These are phyloP conservation scores for Ophiodon elongatus DNA, from an alignment of 2,113 vertebrate species.

Conservation along the genomic window DNA sequence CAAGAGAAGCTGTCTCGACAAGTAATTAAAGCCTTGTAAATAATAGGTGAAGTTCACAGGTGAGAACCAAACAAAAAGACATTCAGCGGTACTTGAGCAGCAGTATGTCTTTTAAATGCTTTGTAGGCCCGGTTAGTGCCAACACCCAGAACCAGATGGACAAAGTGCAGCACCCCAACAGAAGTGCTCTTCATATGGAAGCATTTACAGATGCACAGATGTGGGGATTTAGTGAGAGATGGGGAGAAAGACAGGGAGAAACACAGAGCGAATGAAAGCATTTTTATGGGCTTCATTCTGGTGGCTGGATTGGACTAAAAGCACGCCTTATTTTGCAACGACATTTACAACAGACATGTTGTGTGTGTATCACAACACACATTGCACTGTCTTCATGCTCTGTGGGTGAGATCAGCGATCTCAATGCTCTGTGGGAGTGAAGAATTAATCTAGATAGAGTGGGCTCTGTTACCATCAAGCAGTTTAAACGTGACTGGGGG, in stretches of 20 bases:
- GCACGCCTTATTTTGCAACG: slow-evolving; percentile 19
- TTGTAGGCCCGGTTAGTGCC: slow-evolving; percentile 13
- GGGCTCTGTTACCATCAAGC: slow-evolving; percentile 31
- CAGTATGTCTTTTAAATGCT: not conserved
- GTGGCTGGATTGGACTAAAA: not conserved
- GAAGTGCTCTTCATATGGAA: slow-evolving; percentile 74
- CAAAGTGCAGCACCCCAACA: slow-evolving; percentile 42
- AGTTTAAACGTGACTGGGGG: slow-evolving; percentile 1
- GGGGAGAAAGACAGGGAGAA: slow-evolving; percentile 4
- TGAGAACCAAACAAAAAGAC: slow-evolving; percentile 8
- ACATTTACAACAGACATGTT: slow-evolving; percentile 45
- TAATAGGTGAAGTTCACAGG: not conserved
- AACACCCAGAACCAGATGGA: slow-evolving; percentile 58
- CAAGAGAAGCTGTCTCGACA: slow-evolving; percentile 1
- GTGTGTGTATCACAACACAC: slow-evolving; percentile 52
- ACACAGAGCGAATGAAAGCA: slow-evolving; percentile 12
- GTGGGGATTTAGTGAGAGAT: slow-evolving; percentile 39
- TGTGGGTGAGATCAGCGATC: slow-evolving; percentile 65
- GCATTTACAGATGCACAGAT: slow-evolving; percentile 75
- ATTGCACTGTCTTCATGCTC: slow-evolving; percentile 44
- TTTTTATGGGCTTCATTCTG: slow-evolving; percentile 34
- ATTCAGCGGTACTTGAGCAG: not conserved
- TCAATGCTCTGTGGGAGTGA: slow-evolving; percentile 53
- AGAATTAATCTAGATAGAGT: slow-evolving; percentile 39
- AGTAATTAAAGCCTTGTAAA: not conserved